Conservation (phyloP, 2,797 vertebrate species). For the Hoplostethus mediterraneus region DNA sequence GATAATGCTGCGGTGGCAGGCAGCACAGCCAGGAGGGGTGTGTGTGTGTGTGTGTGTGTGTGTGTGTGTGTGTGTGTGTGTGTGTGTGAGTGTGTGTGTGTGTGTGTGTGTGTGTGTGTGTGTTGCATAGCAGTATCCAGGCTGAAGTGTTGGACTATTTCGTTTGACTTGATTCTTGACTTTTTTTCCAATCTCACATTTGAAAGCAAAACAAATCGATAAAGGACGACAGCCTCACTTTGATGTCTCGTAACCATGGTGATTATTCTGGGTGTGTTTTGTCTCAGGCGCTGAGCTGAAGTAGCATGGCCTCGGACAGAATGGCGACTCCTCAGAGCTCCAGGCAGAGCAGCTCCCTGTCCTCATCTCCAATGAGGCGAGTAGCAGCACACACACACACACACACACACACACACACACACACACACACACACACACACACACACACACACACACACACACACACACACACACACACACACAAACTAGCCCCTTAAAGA, state of each 20-base stretch:
- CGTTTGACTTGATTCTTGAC: neutral
- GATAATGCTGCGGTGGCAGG: slow-evolving; percentile 57
- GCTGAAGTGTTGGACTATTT: neutral
- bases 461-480: neutral
- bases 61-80: neutral
- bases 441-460: slow-evolving; percentile 10
- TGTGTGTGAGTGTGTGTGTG: slow-evolving; percentile 5
- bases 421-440: slow-evolving; percentile 14
- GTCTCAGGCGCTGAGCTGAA: slow-evolving; percentile 76
- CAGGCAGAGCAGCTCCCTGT: slow-evolving; percentile 81
- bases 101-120: neutral
- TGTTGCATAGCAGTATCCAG: neutral
- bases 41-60: neutral
- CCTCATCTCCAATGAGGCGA: slow-evolving; percentile 82
- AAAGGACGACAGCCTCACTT: neutral
- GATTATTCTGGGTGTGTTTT: slow-evolving; percentile 24
- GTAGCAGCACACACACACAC: slow-evolving; percentile 31
- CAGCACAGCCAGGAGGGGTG: slow-evolving; percentile 26
- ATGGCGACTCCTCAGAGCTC: slow-evolving; percentile 75
- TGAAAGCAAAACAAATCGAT: neutral
- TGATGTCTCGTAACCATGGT: neutral
- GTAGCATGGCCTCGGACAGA: slow-evolving; percentile 59
- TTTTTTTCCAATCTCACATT: neutral
- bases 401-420: neutral
- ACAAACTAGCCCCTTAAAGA: neutral